Evolutionary conservation across 2,888 invertebrate genomes (phyloP), one percentile per base, ranked within the genome.

Genomic region (Acrocyrtus sp.): DNA sequence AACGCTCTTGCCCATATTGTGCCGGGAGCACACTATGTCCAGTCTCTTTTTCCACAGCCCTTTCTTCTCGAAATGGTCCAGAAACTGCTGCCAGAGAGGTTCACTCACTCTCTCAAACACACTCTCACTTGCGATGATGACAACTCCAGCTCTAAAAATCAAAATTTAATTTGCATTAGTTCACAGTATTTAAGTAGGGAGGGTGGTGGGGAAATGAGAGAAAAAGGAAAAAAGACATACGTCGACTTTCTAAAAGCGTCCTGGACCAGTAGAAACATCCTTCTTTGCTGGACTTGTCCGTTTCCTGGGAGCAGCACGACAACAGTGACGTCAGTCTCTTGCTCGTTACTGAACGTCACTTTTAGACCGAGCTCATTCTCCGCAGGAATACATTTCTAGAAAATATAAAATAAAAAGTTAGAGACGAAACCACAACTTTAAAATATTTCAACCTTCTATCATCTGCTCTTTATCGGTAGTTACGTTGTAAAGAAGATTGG

Each of bases 1-100:
- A 27, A 67, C 53, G 2, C 26, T 24, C 1, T 47, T 66, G 10
- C 47, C n/a, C 1, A 21, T 4, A 1, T 48, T 3, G 22, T 66
- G 66, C 17, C 4, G 6, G 2, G 17, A 1, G 39, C 66, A 66
- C 2, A 53, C 22, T 17, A 66, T 56, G n/a, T 47, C 48, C 24
- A 66, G 17, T 12, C 47, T 12, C 8, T 45, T 24, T 6, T 29
- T 27, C 56, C 5, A 65, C n/a, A 47, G 5, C n/a, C 19, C 26
- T 17, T 8, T 6, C 19, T 4, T 4, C 22, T 56, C 21, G 4
- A 56, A 2, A 41, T 39, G 8, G 8, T 34, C 19, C 10, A 56
- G 8, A 21, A 56, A 56, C 39, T 21, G 39, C 6, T 12, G 3
- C 56, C 56, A 56, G 6, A 15, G 15, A 17, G 39, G 6, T 3